phyloP scores from a whole-genome alignment of 2,888 invertebrate genomes.

The Xanthorhoe spadicearia region DNA sequence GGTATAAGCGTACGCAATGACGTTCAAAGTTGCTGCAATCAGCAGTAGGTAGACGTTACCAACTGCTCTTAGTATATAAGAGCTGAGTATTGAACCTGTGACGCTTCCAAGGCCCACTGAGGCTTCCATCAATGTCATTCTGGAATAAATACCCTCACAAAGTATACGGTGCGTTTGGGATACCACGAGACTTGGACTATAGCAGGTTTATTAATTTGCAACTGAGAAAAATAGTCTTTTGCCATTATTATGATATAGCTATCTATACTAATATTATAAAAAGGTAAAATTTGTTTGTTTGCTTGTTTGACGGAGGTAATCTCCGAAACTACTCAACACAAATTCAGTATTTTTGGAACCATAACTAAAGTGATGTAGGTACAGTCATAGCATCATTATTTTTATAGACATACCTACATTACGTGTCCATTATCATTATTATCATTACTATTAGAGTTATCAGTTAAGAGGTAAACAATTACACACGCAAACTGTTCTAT shows the following conservation, averaged over 20 bases:
- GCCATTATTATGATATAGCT: too few species aligned
- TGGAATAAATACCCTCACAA: conserved; percentile 59
- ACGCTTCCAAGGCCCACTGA: conserved; percentile 85
- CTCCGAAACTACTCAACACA: too few species aligned
- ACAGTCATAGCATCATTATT: too few species aligned
- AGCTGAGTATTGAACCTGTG: conserved; percentile 85
- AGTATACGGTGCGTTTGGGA: conserved; percentile 30
- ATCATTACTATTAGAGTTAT: background rate
- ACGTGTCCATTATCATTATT: background rate
- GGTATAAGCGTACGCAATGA: conserved; percentile 77
- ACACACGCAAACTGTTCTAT: conserved; percentile 33
- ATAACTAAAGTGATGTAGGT: background rate
- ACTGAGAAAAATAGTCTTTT: background rate
- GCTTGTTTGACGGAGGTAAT: too few species aligned
- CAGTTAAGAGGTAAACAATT: background rate
- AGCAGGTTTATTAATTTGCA: background rate
- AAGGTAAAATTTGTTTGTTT: too few species aligned
- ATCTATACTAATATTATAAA: too few species aligned
- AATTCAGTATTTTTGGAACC: background rate
- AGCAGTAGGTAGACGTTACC: conserved; percentile 83
- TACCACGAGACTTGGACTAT: background rate
- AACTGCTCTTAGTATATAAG: conserved; percentile 82
- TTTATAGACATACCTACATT: too few species aligned
- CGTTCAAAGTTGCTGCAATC: conserved; percentile 68
- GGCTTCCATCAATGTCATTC: conserved; percentile 87